phyloP scores from a whole-genome alignment of 2,113 vertebrate genomes.

The Bucco capensis region DNA sequence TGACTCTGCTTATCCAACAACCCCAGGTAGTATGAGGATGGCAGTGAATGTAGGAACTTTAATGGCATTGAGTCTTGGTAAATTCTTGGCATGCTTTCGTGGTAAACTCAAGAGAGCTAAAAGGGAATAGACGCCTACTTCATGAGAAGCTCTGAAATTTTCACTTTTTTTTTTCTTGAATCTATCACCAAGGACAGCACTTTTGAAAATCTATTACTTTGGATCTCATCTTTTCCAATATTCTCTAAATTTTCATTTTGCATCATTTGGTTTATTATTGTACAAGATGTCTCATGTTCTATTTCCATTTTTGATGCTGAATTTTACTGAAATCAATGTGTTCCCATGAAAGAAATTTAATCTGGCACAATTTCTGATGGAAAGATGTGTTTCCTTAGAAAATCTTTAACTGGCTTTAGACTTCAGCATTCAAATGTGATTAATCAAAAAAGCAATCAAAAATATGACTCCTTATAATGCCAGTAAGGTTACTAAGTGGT shows the following conservation, averaged over 20 bases:
- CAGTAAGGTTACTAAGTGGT: neutral
- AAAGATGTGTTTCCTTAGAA: neutral
- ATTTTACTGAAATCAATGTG: slow-evolving; percentile 5
- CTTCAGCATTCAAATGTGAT: neutral
- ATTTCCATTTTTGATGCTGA: neutral
- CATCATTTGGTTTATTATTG: neutral
- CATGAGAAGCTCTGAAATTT: neutral
- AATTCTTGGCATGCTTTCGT: neutral
- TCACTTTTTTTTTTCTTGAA: neutral
- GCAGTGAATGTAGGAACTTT: neutral
- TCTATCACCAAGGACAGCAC: neutral
- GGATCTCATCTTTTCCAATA: neutral
- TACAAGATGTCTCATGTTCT: neutral
- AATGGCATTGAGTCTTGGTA: neutral
- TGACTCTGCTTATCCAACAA: neutral
- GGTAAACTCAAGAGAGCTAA: neutral
- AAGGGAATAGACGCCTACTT: neutral
- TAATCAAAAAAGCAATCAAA: neutral
- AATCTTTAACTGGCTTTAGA: neutral
- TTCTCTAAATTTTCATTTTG: neutral
- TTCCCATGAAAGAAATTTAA: neutral
- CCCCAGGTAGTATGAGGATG: neutral
- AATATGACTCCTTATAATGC: neutral
- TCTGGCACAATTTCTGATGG: slow-evolving; percentile 9
- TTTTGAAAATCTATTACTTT: neutral